Conservation (phyloP, 2,888 invertebrate genomes). For the Bruchidius siliquastri region DNA sequence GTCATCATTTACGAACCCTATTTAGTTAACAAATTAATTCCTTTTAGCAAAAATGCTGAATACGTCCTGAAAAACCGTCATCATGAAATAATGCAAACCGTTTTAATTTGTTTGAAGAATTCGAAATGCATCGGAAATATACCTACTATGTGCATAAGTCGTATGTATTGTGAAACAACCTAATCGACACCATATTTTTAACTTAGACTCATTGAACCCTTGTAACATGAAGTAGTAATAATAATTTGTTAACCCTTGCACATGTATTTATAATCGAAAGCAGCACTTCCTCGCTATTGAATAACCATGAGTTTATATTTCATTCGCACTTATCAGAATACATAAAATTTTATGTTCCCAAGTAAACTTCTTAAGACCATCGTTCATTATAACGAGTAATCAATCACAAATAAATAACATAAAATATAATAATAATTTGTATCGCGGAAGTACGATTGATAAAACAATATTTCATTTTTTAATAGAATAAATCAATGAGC, state of each 20-base stretch:
- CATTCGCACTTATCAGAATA: background rate
- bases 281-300: background rate
- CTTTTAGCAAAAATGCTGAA: too few species aligned
- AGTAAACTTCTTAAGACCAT: background rate
- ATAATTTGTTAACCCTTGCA: background rate
- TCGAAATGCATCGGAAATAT: too few species aligned
- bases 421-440: background rate
- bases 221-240: too few species aligned
- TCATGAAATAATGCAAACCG: too few species aligned
- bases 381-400: background rate
- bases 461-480: background rate
- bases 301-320: background rate
- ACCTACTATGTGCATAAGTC: too few species aligned
- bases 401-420: background rate
- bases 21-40: too few species aligned
- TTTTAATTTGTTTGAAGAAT: too few species aligned
- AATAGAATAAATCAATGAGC: background rate
- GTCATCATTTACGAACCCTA: too few species aligned
- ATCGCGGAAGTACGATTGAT: background rate
- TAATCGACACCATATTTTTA: too few species aligned
- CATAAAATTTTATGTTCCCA: background rate
- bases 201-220: too few species aligned
- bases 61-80: too few species aligned
- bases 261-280: background rate
- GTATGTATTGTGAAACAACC: too few species aligned